Evolutionary conservation across 2,797 vertebrate genomes (phyloP), one percentile per base, ranked within the genome.

Genomic region (Hemibagrus guttatus): DNA sequence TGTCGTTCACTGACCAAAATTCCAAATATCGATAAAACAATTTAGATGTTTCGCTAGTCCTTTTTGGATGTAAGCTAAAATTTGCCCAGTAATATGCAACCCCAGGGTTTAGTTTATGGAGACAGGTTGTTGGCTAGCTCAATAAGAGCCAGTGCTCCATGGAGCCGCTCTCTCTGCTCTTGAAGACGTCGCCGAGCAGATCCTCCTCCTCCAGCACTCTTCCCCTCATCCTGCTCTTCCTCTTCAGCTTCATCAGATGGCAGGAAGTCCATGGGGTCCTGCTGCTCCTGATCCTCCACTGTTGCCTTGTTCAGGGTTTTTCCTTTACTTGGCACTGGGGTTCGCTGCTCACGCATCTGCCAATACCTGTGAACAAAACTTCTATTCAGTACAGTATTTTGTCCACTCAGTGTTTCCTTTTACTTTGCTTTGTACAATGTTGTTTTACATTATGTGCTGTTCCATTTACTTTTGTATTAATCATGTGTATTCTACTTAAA

Each of bases 61-160:
- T 42, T 6, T 26, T 66, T 54, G 54, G 63, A 54, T 7, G 21
- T 35, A 68, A 54, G 9, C 69, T 59, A 72, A 59, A 88, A 39
- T 54, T 56, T 61, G 52, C 21, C 64, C 79, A 72, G 80, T 58
- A 86, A 19, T 64, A 76, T 87, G 87, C 63, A 63, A 85, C 91
- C 90, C 88, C 87, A 14, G 88, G 87, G 78, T 86, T 89, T 87
- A 89, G 91, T 89, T 87, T 19, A 68, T 79, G n/a, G 95, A 5
- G 97, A 96, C 89, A 97, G 95, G 90, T 99, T 96, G 92, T 99
- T 99, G 89, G 98, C 98, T 26, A 99, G 95, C 97, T 99, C 98
- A 0, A 99, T 99, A 90, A 99, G 97, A 0, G 98, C 98, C 85
- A 99, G 94, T 0, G 98, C 98, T 0, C 98, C 98, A 0, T 99